Conservation (phyloP, 2,888 invertebrate genomes). For the Margaritifera margaritifera region DNA sequence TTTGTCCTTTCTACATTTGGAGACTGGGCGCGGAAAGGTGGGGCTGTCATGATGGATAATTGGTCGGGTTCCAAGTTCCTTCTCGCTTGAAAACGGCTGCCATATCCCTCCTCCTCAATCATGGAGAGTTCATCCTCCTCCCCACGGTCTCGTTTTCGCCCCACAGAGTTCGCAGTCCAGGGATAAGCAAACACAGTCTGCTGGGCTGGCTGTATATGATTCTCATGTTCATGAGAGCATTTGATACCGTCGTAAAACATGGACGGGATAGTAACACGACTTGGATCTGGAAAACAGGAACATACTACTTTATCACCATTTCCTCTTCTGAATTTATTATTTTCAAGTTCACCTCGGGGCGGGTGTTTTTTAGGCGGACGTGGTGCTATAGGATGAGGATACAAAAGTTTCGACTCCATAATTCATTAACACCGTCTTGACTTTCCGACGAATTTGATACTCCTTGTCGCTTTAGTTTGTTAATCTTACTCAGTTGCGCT, state of each 20-base stretch:
- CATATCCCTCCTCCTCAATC: slow-evolving; percentile 37
- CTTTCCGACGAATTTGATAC: no score
- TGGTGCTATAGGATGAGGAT: no score
- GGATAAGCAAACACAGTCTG: slow-evolving; percentile 55
- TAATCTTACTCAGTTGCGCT: no score
- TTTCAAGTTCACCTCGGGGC: no score
- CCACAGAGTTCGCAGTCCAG: slow-evolving; percentile 52
- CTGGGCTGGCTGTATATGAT: slow-evolving; percentile 52
- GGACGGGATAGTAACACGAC: slow-evolving; percentile 50
- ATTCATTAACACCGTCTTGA: no score
- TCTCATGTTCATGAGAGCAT: slow-evolving; percentile 47
- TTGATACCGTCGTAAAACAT: slow-evolving; percentile 59
- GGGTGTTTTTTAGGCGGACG: no score
- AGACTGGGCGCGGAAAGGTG: slow-evolving; percentile 33
- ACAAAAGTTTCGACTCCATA: no score
- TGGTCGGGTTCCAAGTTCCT: slow-evolving; percentile 17
- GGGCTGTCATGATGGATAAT: slow-evolving; percentile 40
- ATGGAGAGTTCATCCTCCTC: slow-evolving; percentile 19
- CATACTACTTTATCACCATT: slow-evolving; percentile 43
- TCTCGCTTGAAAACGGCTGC: slow-evolving; percentile 22
- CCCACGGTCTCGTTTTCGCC: slow-evolving; percentile 13
- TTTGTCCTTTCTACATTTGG: slow-evolving; percentile 22
- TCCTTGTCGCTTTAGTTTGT: no score
- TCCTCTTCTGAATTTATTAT: no score
- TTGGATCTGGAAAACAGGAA: slow-evolving; percentile 52